Evolutionary conservation across 2,888 invertebrate genomes (phyloP), one percentile per base, ranked within the genome.

Genomic region (Leucania comma): DNA sequence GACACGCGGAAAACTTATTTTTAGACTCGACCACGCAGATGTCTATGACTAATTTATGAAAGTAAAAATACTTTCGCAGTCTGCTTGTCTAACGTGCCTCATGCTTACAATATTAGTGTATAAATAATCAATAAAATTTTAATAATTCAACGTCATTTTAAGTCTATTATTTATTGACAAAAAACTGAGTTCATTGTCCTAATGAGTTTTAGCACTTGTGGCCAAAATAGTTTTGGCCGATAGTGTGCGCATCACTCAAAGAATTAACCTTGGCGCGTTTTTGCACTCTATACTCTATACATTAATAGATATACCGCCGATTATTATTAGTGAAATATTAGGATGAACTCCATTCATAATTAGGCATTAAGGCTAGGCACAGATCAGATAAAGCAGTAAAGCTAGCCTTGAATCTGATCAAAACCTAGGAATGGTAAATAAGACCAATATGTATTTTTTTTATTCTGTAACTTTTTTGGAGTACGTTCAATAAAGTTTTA

Each of bases 181-280:
- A 73, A 72, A 74, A 57, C 38, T 14, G 32, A 59, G 72, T 63
- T 72, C 74, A 72, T 68, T 80, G 66, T 63, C 54, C 80, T 26
- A 53, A 67, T 56, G 63, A 54, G 54, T 46, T 58, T 57, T 38
- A 67, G 51, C 79, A 61, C 51, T 35, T 58, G 60, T 38, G 64
- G 54, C 80, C 32, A 69, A 80, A 68, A 77, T 72, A 76, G 50
- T 76, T 78, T 70, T 71, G 71, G 78, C 68, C 29, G 63, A 67
- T 77, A 51, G 24, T 67, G 51, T 32, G 64, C 63, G 53, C 72
- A 71, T 74, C 72, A 68, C 67, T 65, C 60, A 77, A 65, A 57
- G 53, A 68, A 74, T 75, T 50, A 60, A 73, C 71, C 73, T 57
- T 68, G 68, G 17, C 17, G 51, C 10, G 12, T 42, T 73, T 64